phyloP scores from a whole-genome alignment of 2,888 invertebrate genomes.

The Griposia aprilina region DNA sequence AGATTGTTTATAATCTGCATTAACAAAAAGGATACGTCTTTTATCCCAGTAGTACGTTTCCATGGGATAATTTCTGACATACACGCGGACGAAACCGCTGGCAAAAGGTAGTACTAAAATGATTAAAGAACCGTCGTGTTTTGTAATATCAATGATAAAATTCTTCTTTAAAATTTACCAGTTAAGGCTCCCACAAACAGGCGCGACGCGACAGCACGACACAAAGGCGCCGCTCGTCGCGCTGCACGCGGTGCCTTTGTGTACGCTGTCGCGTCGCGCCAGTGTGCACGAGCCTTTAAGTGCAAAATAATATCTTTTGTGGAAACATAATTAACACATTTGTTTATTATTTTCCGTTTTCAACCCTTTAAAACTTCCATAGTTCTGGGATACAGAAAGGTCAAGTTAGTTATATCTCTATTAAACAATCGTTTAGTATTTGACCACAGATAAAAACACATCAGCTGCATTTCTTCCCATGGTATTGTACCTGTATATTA shows the following conservation, averaged over 20 bases:
- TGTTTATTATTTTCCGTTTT: conserved; percentile 20
- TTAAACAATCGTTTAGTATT: conserved; percentile 28
- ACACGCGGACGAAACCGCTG: too few relatives aligned
- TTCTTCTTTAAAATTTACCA: neutral
- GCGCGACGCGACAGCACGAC: too few relatives aligned
- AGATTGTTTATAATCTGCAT: too few relatives aligned
- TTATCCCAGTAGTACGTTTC: too few relatives aligned
- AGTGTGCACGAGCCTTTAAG: too few relatives aligned
- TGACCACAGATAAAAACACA: conserved; percentile 35
- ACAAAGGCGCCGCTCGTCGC: too few relatives aligned
- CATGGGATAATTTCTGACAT: too few relatives aligned
- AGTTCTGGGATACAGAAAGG: neutral
- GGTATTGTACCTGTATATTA: neutral
- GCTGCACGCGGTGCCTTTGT: too few relatives aligned
- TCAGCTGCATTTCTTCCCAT: conserved; percentile 5
- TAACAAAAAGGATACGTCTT: too few relatives aligned
- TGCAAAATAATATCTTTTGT: neutral
- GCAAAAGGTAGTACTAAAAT: neutral
- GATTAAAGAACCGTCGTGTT: neutral
- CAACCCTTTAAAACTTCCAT: conserved; percentile 8
- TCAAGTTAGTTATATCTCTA: conserved; percentile 33
- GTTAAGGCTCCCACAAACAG: too few relatives aligned
- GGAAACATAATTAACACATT: conserved; percentile 4
- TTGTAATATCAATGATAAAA: neutral
- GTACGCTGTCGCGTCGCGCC: too few relatives aligned